phyloP scores from a whole-genome alignment of 1,140 invertebrate species.

The Laupala kohalensis region DNA sequence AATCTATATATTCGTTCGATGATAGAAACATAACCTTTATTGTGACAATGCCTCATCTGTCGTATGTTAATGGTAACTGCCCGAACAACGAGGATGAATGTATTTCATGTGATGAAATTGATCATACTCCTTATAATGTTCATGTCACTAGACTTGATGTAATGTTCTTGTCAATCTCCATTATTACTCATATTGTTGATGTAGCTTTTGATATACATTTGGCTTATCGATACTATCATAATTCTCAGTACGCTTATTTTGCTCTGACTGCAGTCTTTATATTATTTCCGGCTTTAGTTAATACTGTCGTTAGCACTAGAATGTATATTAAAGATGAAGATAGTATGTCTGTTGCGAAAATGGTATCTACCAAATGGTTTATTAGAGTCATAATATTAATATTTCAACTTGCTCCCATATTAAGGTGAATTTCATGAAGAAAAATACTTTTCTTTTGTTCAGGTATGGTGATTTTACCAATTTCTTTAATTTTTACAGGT shows the following conservation, averaged over 20 bases:
- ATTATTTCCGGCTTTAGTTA: slow-evolving; percentile 45
- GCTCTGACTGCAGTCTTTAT: slow-evolving; percentile 45
- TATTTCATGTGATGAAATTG: slow-evolving; percentile 12
- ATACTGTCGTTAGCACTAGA: slow-evolving; percentile 45
- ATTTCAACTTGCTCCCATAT: slow-evolving; percentile 47
- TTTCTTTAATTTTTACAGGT: slow-evolving; percentile 24
- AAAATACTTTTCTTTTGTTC: not conserved
- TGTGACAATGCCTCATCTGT: not conserved
- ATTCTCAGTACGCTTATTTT: slow-evolving; percentile 36
- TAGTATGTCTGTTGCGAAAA: slow-evolving; percentile 21
- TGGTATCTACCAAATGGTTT: slow-evolving; percentile 27
- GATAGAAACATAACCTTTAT: not conserved
- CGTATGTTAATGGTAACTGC: not conserved
- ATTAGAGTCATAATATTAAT: slow-evolving; percentile 43
- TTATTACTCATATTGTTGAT: slow-evolving; percentile 47
- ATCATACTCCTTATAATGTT: slow-evolving; percentile 25
- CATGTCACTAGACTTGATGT: slow-evolving; percentile 31
- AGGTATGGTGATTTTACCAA: not conserved
- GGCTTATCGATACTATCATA: slow-evolving; percentile 41
- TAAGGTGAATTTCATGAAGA: slow-evolving; percentile 25
- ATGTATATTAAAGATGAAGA: slow-evolving; percentile 38
- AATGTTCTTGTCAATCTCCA: slow-evolving; percentile 34
- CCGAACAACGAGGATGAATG: not conserved
- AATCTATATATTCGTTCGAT: too few species aligned
- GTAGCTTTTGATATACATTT: slow-evolving; percentile 48